These are phyloP conservation scores for Sebastes steindachneri DNA, from an alignment of 2,797 vertebrate genomes.

Conservation along the genomic window DNA sequence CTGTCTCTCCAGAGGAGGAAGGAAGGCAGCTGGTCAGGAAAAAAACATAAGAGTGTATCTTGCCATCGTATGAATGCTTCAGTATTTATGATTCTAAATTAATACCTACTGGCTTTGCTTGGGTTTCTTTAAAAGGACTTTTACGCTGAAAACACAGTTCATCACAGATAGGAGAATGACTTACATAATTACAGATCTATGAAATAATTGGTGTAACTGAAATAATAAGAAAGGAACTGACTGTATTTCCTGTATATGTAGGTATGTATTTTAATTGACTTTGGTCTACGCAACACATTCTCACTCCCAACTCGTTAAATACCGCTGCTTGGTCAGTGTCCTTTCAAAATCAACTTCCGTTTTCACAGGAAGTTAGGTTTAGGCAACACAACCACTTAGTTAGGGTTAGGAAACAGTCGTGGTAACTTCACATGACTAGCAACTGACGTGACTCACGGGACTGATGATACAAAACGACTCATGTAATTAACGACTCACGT, in stretches of 20 bases:
- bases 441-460: no score
- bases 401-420: no score
- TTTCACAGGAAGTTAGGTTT: no score
- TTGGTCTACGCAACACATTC: not conserved
- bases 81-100: conserved; percentile 21
- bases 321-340: no score
- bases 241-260: no score
- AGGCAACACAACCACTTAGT: no score
- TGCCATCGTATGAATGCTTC: conserved; percentile 7
- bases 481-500: no score
- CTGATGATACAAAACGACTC: no score
- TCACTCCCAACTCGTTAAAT: no score
- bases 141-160: not conserved
- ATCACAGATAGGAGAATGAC: not conserved
- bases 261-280: not conserved
- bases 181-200: not conserved
- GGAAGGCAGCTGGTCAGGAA: conserved; percentile 21
- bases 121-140: not conserved
- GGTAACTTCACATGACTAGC: no score
- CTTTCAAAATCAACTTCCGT: no score
- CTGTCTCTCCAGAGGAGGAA: conserved; percentile 5
- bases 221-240: not conserved
- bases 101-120: not conserved
- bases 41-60: not conserved
- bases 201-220: not conserved